Evolutionary conservation across 2,888 invertebrate genomes (phyloP).

Genomic region (Tubulanus polymorphus): DNA sequence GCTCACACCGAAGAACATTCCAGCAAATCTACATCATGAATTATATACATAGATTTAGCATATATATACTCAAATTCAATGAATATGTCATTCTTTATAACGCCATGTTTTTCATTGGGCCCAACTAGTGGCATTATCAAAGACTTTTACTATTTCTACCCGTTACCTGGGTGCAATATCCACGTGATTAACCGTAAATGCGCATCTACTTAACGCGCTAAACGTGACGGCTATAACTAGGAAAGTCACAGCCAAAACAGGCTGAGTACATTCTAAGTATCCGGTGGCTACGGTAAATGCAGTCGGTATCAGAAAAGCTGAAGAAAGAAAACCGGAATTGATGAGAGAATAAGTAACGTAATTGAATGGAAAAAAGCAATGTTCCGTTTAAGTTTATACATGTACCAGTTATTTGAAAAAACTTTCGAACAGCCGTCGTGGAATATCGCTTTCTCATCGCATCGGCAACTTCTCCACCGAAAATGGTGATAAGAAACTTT

Average conservation of each 20-base stretch:
- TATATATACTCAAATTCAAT: too few relatives aligned
- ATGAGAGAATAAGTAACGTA: too few relatives aligned
- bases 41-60: too few relatives aligned
- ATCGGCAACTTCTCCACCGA: slow-evolving; percentile 27
- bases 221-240: slow-evolving; percentile 33
- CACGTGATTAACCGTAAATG: slow-evolving; percentile 44
- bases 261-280: slow-evolving; percentile 30
- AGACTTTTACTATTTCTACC: too few relatives aligned
- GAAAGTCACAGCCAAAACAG: slow-evolving; percentile 29
- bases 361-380: too few relatives aligned
- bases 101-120: too few relatives aligned
- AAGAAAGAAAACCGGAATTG: slow-evolving; percentile 7
- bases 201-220: slow-evolving; percentile 31
- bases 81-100: too few relatives aligned
- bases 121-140: too few relatives aligned
- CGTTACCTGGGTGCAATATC: slow-evolving; percentile 44
- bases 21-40: slow-evolving; percentile 39
- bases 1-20: slow-evolving; percentile 40
- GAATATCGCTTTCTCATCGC: neutral
- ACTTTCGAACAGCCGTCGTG: slow-evolving; percentile 1
- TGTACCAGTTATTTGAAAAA: slow-evolving; percentile 12
- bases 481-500: slow-evolving; percentile 21
- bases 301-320: slow-evolving; percentile 35
- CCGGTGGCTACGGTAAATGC: slow-evolving; percentile 30
- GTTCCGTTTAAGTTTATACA: too few relatives aligned